Base-by-base conservation (phyloP, 2,113 vertebrate species). In the Cololabis saira region DNA sequence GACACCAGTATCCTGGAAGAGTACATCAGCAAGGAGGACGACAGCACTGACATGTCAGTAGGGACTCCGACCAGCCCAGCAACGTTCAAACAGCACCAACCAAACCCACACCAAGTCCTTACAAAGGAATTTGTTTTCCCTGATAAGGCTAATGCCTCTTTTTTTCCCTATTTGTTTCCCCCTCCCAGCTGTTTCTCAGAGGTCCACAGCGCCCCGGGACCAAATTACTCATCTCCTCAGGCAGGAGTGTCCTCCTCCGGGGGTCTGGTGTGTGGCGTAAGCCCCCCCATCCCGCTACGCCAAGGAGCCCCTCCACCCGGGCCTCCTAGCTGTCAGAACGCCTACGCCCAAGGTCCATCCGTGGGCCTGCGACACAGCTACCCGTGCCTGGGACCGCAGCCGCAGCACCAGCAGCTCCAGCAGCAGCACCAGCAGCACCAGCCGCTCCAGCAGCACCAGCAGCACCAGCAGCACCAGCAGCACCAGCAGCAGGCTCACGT, bases 1-100 rank as follows among this genome's bases (percentile, higher is more conserved):
- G 98, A 99, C 93, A 99, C 98, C 50, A 99, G 98, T 93, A 98
- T 99, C 88, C 94, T 99, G 94, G 98, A 99, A 89, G 98, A 98
- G 85, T 99, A 98, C 90, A 98, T 99, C 91, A 96, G 95, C 94
- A 99, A 98, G 91, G 98, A 99, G 81, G 97, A 99, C 81, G 93
- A 94, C 91, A 97, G 96, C 44, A 90, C 96, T 3, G 97, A 99
- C 85, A 98, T 99, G 98, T 98, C 88, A 97, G 96, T 95, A 78
- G 82, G 68, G 76, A 84, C 85, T 80, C 80, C 24, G 42, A 64
- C 78, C 63, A 65, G 56, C 61, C 66, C 49, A 15, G 69, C 82
- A 80, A 85, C 52, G 67, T 85, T 84, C 85, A 86, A 87, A 86
- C 83, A 90, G 77, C 77, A 81, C 27, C 59, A 53, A 37, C 61